These are phyloP conservation scores for Paramuricea clavata DNA, from an alignment of 92 coral and sea anemone species.

Conservation along the genomic window DNA sequence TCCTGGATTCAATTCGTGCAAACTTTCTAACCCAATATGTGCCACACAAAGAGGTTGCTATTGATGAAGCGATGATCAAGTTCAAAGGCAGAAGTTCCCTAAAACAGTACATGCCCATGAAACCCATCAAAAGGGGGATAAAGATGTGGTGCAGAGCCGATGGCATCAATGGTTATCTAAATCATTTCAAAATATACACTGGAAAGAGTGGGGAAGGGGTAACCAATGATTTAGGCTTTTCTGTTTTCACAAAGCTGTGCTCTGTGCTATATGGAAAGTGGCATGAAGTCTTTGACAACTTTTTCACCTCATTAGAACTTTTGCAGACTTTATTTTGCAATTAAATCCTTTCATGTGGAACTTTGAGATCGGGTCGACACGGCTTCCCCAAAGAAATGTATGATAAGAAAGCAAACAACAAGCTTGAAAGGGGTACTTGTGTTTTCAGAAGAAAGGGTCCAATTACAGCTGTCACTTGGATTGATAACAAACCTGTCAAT, in stretches of 20 bases:
- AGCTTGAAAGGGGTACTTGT: slow-evolving; percentile 16
- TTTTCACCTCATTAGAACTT: slow-evolving; percentile 33
- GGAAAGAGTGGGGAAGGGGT: neutral
- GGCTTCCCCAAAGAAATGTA: slow-evolving; percentile 40
- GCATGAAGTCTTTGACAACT: slow-evolving; percentile 52
- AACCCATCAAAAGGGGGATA: slow-evolving; percentile 13
- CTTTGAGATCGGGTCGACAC: slow-evolving; percentile 32
- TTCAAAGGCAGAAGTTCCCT: slow-evolving; percentile 15
- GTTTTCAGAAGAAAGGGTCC: slow-evolving; percentile 57
- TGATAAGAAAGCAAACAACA: slow-evolving; percentile 32
- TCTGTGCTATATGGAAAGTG: slow-evolving; percentile 7
- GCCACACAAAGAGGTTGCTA: neutral
- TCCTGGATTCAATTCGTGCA: neutral
- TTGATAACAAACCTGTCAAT: slow-evolving; percentile 50
- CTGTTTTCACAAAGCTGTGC: slow-evolving; percentile 37
- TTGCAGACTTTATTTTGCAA: slow-evolving; percentile 21
- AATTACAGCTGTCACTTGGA: slow-evolving; percentile 51
- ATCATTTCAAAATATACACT: slow-evolving; percentile 31
- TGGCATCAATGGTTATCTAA: slow-evolving; percentile 3
- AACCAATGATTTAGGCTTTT: slow-evolving; percentile 22
- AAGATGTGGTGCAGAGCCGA: slow-evolving; percentile 44
- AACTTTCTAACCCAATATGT: neutral
- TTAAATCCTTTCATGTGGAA: slow-evolving; percentile 52
- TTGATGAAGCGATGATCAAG: slow-evolving; percentile 36
- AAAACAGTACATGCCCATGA: slow-evolving; percentile 23